Base-by-base conservation (phyloP, 2,797 vertebrate genomes). In the Lacerta bilineata region DNA sequence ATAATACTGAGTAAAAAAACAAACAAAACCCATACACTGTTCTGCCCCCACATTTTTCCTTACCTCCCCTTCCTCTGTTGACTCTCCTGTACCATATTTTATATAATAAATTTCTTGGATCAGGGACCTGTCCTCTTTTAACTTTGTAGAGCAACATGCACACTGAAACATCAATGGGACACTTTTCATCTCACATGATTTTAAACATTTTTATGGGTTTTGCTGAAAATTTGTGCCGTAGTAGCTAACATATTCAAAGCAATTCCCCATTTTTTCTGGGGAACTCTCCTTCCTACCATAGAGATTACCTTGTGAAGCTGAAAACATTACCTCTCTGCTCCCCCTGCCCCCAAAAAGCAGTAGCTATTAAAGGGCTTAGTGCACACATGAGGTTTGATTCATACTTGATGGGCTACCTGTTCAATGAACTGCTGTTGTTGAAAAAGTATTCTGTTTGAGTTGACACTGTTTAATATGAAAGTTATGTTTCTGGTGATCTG, bases 281-380 rank as follows among this genome's bases (percentile, higher is more conserved):
- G 20, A 2, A 27, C 39, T 20, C 27, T 69, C 64, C 33, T 80
- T 83, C 29, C 59, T 23, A 81, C 18, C 18, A 4, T 39, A 2
- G 90, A 74, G 0, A 0, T 90, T 69, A 41, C 88, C 88, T 89
- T 89, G 61, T 86, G 68, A 87, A 82, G 87, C 89, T 88, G 75
- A 93, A 95, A 87, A 91, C 59, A 87, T 23, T 77, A 55, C n/a
- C 18, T 84, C 33, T n/a, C 10, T 11, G 11, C 29, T 33, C n/a
- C 69, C 13, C 50, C 13, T 25, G 23, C 4, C 8, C 75, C 9
- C 33, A 33, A 27, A 77, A 29, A 69, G 11, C 3, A 55, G 18
- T 25, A 81, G 80, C 66, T 33, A 2, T 71, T 6, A 2, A 59
- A 39, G 3, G 43, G 46, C 41, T 55, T 4, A n/a, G 23, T 75